These are phyloP conservation scores for Spinus olivaceus DNA, from an alignment of 2,797 vertebrate species.

Conservation along the genomic window DNA sequence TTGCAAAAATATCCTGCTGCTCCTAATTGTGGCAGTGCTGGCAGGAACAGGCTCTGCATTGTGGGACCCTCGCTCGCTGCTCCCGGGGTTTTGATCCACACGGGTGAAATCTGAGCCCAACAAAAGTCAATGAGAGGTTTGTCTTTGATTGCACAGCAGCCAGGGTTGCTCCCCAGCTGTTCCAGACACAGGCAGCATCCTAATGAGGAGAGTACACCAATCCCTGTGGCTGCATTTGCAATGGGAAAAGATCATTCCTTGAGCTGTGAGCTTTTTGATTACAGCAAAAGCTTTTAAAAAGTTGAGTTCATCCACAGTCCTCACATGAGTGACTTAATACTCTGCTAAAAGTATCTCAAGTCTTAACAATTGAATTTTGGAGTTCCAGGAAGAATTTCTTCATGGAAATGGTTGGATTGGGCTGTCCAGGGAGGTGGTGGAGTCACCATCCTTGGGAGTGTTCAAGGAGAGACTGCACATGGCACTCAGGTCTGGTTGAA, in stretches of 20 bases:
- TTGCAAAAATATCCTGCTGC: background rate
- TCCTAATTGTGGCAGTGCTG: background rate
- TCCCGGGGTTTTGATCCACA: background rate
- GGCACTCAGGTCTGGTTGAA: background rate
- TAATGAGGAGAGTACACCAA: background rate
- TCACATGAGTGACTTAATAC: background rate
- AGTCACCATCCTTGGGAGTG: background rate
- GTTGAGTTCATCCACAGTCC: background rate
- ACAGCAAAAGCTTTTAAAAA: background rate
- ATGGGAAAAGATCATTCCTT: background rate
- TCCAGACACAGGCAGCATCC: background rate
- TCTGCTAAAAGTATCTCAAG: background rate
- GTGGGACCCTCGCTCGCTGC: background rate
- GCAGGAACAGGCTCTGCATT: background rate
- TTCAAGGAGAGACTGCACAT: fast-evolving
- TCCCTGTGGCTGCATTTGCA: background rate
- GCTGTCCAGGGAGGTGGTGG: background rate
- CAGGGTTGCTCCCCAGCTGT: slow-evolving; percentile 34
- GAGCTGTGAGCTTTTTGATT: background rate
- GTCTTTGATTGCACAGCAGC: background rate
- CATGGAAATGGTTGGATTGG: background rate
- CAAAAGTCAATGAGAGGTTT: slow-evolving; percentile 46
- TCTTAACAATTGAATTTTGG: background rate
- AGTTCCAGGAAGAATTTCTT: background rate
- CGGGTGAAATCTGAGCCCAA: background rate